phyloP scores from a whole-genome alignment of 2,888 invertebrate genomes.

The Neocrepidodera transversa region DNA sequence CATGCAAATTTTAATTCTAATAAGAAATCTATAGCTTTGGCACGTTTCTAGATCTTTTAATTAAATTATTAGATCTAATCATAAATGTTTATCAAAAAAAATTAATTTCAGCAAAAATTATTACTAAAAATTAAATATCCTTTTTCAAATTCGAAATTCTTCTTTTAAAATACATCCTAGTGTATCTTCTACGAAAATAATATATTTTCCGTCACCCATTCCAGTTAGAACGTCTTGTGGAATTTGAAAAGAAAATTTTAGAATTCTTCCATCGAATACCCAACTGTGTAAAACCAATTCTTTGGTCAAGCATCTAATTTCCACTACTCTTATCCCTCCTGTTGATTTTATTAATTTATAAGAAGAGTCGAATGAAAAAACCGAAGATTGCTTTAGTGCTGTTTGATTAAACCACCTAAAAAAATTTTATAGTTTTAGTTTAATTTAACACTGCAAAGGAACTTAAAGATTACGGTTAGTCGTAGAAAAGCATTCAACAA shows the following conservation, averaged over 20 bases:
- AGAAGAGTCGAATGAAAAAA: slow-evolving; percentile 49
- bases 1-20: too few relatives aligned
- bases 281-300: slow-evolving; percentile 70
- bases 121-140: too few relatives aligned
- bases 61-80: too few relatives aligned
- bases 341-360: slow-evolving; percentile 66
- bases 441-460: too few relatives aligned
- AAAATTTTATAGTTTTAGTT: too few relatives aligned
- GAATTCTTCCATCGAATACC: slow-evolving; percentile 67
- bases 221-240: slow-evolving; percentile 64
- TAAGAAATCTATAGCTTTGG: too few relatives aligned
- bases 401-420: slow-evolving; percentile 63
- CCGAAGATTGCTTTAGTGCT: slow-evolving; percentile 40
- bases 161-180: slow-evolving; percentile 71
- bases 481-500: too few relatives aligned
- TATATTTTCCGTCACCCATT: slow-evolving; percentile 56
- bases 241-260: slow-evolving; percentile 67
- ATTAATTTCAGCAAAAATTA: too few relatives aligned
- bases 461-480: too few relatives aligned
- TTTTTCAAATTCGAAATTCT: slow-evolving; percentile 12
- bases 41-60: too few relatives aligned
- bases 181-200: slow-evolving; percentile 72
- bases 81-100: too few relatives aligned
- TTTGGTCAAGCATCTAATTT: slow-evolving; percentile 68
- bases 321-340: slow-evolving; percentile 70